These are phyloP conservation scores for Fratercula arctica DNA, from an alignment of 2,797 vertebrate genomes.

Conservation along the genomic window DNA sequence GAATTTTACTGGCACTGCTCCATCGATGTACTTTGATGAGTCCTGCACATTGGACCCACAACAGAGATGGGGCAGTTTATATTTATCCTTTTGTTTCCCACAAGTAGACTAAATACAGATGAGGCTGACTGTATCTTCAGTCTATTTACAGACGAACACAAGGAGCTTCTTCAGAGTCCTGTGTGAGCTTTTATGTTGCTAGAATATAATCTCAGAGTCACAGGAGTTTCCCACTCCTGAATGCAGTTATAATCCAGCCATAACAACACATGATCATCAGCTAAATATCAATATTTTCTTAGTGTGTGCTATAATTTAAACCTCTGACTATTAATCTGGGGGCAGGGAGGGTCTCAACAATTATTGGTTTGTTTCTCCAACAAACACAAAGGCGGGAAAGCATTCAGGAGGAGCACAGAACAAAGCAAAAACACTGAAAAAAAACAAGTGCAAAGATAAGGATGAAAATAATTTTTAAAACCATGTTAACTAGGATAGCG, in stretches of 20 bases:
- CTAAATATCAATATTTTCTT: neutral
- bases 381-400: neutral
- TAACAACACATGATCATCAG: neutral
- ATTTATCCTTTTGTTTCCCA: constrained; percentile 26
- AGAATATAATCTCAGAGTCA: neutral
- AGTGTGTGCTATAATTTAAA: neutral
- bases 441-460: neutral
- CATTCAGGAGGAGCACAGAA: neutral
- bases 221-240: neutral
- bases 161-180: neutral
- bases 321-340: neutral
- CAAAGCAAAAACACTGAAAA: neutral
- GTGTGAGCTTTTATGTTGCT: neutral
- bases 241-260: neutral
- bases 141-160: neutral
- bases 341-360: neutral
- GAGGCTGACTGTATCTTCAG: neutral
- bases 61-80: constrained; percentile 13
- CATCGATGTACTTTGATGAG: neutral
- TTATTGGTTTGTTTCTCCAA: neutral
- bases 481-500: neutral
- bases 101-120: constrained; percentile 33
- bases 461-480: neutral
- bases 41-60: neutral
- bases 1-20: neutral